Evolutionary conservation across 2,113 vertebrate species (phyloP).

Genomic region (Marmota flaviventris): DNA sequence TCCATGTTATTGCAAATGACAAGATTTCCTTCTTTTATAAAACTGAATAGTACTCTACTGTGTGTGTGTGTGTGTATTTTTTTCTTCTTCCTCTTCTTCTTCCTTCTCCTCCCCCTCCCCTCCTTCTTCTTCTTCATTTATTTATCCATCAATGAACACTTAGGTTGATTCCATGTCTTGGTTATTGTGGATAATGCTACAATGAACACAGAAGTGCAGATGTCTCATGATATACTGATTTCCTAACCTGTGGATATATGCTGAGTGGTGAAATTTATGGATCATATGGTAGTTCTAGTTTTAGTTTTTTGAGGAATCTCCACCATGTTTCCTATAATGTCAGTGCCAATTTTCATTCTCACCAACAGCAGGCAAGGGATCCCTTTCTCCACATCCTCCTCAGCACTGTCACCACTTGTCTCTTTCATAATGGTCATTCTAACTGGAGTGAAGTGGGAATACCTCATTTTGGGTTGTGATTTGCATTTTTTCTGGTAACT

Average conservation of each 20-base stretch:
- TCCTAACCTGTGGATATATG: not conserved
- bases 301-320: not conserved
- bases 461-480: not conserved
- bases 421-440: not conserved
- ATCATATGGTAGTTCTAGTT: not conserved
- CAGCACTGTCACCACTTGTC: not conserved
- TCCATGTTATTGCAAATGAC: not conserved
- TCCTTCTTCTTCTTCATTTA: no score
- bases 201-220: accelerated
- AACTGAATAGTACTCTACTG: not conserved
- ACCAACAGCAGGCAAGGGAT: not conserved
- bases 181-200: not conserved
- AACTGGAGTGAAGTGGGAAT: not conserved
- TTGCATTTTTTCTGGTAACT: not conserved
- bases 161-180: not conserved
- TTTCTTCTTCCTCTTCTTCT: not conserved
- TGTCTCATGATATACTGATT: not conserved
- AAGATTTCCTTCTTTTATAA: not conserved
- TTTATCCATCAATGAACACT: not conserved
- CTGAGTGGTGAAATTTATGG: not conserved
- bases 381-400: not conserved
- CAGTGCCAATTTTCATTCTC: not conserved
- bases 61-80: not conserved
- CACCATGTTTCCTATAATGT: not conserved
- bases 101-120: no score